Conservation (phyloP, 2,888 invertebrate species). For the Drosophila acutilabella region DNA sequence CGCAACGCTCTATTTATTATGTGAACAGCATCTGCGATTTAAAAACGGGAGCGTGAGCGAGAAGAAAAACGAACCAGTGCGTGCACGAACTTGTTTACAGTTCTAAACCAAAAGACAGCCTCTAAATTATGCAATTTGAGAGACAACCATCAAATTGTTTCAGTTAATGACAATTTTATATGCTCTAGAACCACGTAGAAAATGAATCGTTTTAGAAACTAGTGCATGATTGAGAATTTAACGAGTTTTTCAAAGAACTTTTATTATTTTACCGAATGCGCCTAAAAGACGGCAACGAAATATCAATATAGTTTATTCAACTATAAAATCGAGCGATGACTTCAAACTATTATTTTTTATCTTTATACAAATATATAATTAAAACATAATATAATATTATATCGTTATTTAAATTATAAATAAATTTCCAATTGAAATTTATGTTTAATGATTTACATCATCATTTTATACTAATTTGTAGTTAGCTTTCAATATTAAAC, state of each 20-base stretch:
- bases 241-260: neutral
- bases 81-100: slow-evolving; percentile 70
- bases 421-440: neutral
- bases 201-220: neutral
- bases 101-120: slow-evolving; percentile 46
- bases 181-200: neutral
- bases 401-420: too few relatives aligned
- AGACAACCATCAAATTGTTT: slow-evolving; percentile 16
- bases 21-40: slow-evolving; percentile 32
- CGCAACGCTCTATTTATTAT: slow-evolving; percentile 44
- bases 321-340: neutral
- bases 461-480: neutral
- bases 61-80: slow-evolving; percentile 24
- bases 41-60: neutral
- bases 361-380: too few relatives aligned
- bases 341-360: neutral
- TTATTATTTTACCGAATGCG: neutral
- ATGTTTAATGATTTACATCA: neutral
- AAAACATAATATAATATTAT: too few relatives aligned
- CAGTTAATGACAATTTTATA: slow-evolving; percentile 6
- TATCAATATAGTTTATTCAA: neutral
- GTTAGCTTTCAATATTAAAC: slow-evolving; percentile 8
- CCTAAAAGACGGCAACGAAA: slow-evolving; percentile 2
- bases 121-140: slow-evolving; percentile 66
- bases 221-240: neutral